Evolutionary conservation across 2,888 invertebrate genomes (phyloP).

Genomic region (Synanthedon myopaeformis): DNA sequence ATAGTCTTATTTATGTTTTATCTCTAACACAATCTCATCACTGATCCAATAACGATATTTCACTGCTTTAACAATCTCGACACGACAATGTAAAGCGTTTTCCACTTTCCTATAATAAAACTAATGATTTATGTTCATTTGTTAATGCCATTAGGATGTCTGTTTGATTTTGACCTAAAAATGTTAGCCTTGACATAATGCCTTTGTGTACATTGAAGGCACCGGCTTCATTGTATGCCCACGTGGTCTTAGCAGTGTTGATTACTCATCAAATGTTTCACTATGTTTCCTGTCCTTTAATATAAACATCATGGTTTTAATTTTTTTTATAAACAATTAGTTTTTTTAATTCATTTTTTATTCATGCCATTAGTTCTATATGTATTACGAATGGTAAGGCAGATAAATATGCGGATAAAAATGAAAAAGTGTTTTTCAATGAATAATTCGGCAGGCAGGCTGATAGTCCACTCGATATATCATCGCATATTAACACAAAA

Average conservation of each 20-base stretch:
- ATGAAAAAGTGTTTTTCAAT: too few species aligned
- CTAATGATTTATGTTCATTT: background rate
- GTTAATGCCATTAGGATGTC: background rate
- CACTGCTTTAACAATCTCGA: background rate
- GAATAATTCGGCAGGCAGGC: too few species aligned
- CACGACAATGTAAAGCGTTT: background rate
- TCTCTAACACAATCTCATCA: background rate
- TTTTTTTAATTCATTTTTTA: too few species aligned
- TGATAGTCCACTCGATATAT: too few species aligned
- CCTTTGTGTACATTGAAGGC: background rate
- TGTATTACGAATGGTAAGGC: too few species aligned
- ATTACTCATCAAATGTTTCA: background rate
- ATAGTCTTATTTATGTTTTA: background rate
- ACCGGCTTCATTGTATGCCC: background rate
- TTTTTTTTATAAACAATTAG: too few species aligned
- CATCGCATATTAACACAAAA: too few species aligned
- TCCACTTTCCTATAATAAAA: background rate
- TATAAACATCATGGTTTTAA: too few species aligned
- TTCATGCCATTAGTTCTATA: too few species aligned
- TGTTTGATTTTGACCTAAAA: background rate
- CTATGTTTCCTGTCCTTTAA: too few species aligned
- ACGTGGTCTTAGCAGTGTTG: background rate
- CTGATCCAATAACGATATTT: background rate
- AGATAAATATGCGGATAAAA: too few species aligned
- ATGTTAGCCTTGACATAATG: background rate